Conservation (phyloP, 2,888 invertebrate genomes). For the Rhaphigaster nebulosa region DNA sequence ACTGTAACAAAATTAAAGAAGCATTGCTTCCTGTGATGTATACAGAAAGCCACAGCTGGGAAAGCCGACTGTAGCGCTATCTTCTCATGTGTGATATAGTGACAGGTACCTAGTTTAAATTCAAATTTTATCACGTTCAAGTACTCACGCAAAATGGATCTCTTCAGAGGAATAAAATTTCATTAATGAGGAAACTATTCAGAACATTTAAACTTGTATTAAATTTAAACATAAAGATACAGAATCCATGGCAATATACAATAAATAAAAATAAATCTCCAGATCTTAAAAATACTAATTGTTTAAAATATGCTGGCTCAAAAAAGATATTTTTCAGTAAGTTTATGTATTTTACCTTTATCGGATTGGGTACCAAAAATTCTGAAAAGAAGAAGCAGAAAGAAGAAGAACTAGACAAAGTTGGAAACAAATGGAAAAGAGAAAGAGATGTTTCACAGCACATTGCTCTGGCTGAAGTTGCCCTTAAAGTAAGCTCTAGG, state of each 20-base stretch:
- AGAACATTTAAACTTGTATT: neutral
- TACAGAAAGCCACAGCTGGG: conserved; percentile 55
- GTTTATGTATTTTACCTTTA: conserved; percentile 50
- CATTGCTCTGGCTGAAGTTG: conserved; percentile 60
- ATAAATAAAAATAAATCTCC: neutral
- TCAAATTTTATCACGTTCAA: conserved; percentile 25
- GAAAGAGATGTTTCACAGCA: conserved; percentile 57
- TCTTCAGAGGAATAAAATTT: conserved; percentile 29
- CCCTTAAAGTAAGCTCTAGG: conserved; percentile 60
- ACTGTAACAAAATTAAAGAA: conserved; percentile 53
- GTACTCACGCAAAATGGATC: conserved; percentile 4
- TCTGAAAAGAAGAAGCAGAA: conserved; percentile 12
- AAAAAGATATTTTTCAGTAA: neutral
- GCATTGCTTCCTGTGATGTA: conserved; percentile 58
- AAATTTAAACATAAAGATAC: neutral
- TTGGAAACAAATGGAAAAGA: conserved; percentile 46
- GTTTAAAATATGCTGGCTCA: neutral
- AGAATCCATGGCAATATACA: neutral
- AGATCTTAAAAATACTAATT: neutral
- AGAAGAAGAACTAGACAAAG: neutral
- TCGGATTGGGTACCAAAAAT: conserved; percentile 44
- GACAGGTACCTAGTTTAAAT: conserved; percentile 16
- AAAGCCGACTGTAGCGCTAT: conserved; percentile 48
- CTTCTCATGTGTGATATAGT: conserved; percentile 13
- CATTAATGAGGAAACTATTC: conserved; percentile 29